Percentiles rank a stretch among this genome's conserved stretches.
Conservation (phyloP, 2,888 invertebrate species). For the Plebejus anna region DNA sequence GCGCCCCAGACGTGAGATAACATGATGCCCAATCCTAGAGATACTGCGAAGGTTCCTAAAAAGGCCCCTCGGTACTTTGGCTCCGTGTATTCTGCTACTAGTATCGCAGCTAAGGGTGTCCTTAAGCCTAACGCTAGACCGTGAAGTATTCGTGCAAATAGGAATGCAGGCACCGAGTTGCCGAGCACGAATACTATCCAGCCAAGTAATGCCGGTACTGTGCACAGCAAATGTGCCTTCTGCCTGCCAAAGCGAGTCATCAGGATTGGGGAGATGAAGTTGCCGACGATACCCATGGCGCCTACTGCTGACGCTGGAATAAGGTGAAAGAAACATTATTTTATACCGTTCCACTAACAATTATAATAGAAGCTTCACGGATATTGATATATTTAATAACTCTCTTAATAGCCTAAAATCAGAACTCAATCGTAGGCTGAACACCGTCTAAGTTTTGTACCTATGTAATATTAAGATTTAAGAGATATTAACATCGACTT, state of each 20-base stretch:
- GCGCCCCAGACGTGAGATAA: conserved; percentile 83
- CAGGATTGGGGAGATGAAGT: conserved; percentile 70
- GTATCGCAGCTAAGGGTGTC: conserved; percentile 75
- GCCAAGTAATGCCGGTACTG: conserved; percentile 72
- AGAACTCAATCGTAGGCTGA: too few species aligned
- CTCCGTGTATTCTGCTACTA: conserved; percentile 80
- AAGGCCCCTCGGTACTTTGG: conserved; percentile 82
- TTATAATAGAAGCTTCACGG: too few species aligned
- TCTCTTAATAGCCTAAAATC: too few species aligned
- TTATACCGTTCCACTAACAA: conserved; percentile 31
- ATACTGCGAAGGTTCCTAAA: conserved; percentile 81
- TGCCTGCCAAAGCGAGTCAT: conserved; percentile 81
- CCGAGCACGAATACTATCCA: conserved; percentile 69
- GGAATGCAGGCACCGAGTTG: conserved; percentile 63
- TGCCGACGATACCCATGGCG: conserved; percentile 71
- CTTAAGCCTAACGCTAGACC: conserved; percentile 77
- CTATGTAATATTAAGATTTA: too few species aligned
- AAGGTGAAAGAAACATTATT: conserved; percentile 21
- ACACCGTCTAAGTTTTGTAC: too few species aligned
- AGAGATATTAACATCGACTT: too few species aligned
- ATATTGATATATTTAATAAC: too few species aligned
- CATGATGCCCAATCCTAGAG: conserved; percentile 82
- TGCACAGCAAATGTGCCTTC: conserved; percentile 73
- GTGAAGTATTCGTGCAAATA: conserved; percentile 64
- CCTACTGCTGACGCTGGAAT: conserved; percentile 70